These are phyloP conservation scores for Pachyrhynchus sulphureomaculatus DNA, from an alignment of 1,140 invertebrate species.

Conservation along the genomic window DNA sequence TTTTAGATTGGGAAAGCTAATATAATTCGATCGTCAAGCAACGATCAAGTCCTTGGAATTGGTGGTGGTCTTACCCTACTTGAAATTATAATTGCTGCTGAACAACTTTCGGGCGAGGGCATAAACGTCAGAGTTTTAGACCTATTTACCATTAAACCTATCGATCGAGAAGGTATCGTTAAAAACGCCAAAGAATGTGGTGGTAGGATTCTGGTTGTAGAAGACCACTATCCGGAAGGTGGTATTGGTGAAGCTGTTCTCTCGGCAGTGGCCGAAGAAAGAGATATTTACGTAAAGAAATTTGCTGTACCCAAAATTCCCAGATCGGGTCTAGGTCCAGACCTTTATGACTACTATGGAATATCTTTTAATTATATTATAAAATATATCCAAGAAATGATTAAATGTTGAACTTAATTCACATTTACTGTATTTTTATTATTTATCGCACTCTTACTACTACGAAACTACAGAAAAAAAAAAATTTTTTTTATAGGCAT, in stretches of 20 bases:
- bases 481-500: too few species aligned
- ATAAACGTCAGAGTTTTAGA: constrained; percentile 82
- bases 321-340: constrained; percentile 84
- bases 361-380: constrained; percentile 81
- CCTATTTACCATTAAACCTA: constrained; percentile 93
- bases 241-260: constrained; percentile 95
- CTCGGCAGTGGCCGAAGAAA: constrained; percentile 72
- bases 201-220: constrained; percentile 87
- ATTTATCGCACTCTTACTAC: too few species aligned
- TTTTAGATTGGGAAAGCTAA: constrained; percentile 72
- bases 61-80: constrained; percentile 91
- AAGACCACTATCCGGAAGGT: constrained; percentile 96
- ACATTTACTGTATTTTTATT: too few species aligned
- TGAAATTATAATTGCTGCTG: constrained; percentile 85
- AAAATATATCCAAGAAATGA: constrained; percentile 64
- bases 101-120: constrained; percentile 67
- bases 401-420: too few species aligned
- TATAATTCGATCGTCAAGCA: constrained; percentile 69
- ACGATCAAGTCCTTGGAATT: constrained; percentile 83
- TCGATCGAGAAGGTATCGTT: constrained; percentile 79
- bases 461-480: too few species aligned
- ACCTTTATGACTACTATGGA: constrained; percentile 85
- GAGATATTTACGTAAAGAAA: constrained; percentile 75
- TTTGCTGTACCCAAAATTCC: constrained; percentile 85
- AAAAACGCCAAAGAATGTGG: constrained; percentile 76